Conservation (phyloP, 2,888 invertebrate species). For the Synergus umbraculus region DNA sequence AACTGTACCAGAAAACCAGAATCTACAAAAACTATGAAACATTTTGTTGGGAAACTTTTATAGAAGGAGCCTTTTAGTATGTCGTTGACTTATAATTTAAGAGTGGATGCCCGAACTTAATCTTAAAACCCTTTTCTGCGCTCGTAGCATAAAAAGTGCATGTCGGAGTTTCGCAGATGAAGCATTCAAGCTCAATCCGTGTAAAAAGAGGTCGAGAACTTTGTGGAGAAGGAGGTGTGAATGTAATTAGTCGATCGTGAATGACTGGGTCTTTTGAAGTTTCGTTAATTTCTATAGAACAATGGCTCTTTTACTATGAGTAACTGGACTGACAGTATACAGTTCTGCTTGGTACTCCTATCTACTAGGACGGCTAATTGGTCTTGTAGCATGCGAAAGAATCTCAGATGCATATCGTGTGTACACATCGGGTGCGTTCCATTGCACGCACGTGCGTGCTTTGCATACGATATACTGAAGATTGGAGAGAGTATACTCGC, state of each 20-base stretch:
- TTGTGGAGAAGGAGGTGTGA: conserved; percentile 25
- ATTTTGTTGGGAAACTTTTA: not conserved
- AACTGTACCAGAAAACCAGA: conserved; percentile 2
- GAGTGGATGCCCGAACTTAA: conserved; percentile 3
- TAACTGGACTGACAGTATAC: conserved; percentile 32
- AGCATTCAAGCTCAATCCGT: conserved; percentile 30
- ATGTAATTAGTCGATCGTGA: conserved; percentile 40
- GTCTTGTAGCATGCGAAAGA: conserved; percentile 41
- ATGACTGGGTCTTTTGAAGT: conserved; percentile 37
- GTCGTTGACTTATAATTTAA: conserved; percentile 5
- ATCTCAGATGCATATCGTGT: conserved; percentile 57
- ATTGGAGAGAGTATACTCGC: not conserved
- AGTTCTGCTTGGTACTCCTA: conserved; percentile 16
- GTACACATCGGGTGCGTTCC: conserved; percentile 50
- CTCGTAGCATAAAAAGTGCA: conserved; percentile 31
- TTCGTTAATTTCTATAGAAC: conserved; percentile 32
- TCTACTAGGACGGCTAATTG: conserved; percentile 25
- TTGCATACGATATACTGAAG: conserved; percentile 46
- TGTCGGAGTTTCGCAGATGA: conserved; percentile 23
- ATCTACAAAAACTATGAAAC: not conserved
- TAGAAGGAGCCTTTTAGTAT: not conserved
- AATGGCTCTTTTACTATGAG: conserved; percentile 37
- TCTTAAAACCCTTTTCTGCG: conserved; percentile 19
- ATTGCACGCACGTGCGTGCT: conserved; percentile 51
- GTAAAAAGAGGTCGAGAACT: conserved; percentile 40